Evolutionary conservation across 1,140 invertebrate genomes (phyloP).

Genomic region (Holcopasites calliopsidis): DNA sequence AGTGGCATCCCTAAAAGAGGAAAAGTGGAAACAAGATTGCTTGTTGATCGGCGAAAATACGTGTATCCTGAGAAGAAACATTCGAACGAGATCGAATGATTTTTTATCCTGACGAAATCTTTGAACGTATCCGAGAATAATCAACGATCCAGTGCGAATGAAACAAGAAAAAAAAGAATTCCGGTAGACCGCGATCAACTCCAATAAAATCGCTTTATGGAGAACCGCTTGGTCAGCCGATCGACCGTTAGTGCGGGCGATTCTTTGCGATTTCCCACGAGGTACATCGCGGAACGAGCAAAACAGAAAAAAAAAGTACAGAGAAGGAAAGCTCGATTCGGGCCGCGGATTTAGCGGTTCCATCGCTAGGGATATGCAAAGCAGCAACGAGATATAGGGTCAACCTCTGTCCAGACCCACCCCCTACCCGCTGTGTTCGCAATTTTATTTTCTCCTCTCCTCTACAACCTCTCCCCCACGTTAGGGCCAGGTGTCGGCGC

Average conservation of each 20-base stretch:
- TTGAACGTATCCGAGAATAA: neutral
- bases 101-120: too few relatives aligned
- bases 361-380: slow-evolving; percentile 65
- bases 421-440: neutral
- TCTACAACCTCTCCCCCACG: neutral
- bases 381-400: slow-evolving; percentile 52
- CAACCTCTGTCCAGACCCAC: slow-evolving; percentile 35
- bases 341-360: slow-evolving; percentile 62
- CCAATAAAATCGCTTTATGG: slow-evolving; percentile 49
- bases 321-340: slow-evolving; percentile 58
- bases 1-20: slow-evolving; percentile 8
- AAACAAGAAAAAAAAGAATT: slow-evolving; percentile 50
- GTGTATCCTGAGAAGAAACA: too few relatives aligned
- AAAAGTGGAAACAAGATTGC: neutral
- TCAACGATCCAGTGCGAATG: too few relatives aligned
- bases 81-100: too few relatives aligned
- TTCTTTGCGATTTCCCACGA: slow-evolving; percentile 61
- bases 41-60: too few relatives aligned
- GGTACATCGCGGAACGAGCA: slow-evolving; percentile 7
- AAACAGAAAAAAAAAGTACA: neutral
- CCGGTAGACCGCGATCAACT: slow-evolving; percentile 32
- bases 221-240: slow-evolving; percentile 35
- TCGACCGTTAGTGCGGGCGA: slow-evolving; percentile 45
- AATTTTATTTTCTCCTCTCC: neutral
- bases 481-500: slow-evolving; percentile 12